phyloP scores from a whole-genome alignment of 2,888 invertebrate genomes.

The Xanthostigma xanthostigma region DNA sequence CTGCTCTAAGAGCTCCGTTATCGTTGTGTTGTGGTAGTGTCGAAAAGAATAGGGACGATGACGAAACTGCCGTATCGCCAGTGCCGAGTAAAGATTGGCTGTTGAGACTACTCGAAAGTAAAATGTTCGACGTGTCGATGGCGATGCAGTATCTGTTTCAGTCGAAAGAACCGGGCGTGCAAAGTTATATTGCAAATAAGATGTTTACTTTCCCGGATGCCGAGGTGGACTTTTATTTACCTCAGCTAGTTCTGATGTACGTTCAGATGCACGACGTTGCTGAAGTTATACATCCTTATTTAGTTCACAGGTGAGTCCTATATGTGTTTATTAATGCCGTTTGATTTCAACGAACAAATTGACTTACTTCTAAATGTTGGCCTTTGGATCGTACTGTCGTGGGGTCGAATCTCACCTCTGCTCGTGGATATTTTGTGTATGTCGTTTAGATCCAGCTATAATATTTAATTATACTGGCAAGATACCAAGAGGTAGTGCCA shows the following conservation, averaged over 20 bases:
- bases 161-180: conserved; percentile 95
- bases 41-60: conserved; percentile 5
- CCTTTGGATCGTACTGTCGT: too few relatives aligned
- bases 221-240: conserved; percentile 95
- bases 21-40: conserved; percentile 26
- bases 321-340: not conserved
- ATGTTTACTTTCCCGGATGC: conserved; percentile 86
- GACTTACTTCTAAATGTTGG: too few relatives aligned
- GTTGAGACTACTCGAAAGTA: conserved; percentile 88
- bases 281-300: conserved; percentile 76
- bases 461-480: too few relatives aligned
- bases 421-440: too few relatives aligned
- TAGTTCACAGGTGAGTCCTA: conserved; percentile 52
- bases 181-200: conserved; percentile 94
- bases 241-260: conserved; percentile 96
- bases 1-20: conserved; percentile 20
- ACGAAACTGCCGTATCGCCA: conserved; percentile 8
- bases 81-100: conserved; percentile 46
- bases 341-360: too few relatives aligned
- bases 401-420: too few relatives aligned
- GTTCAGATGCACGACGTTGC: conserved; percentile 96
- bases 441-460: too few relatives aligned
- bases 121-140: conserved; percentile 95
- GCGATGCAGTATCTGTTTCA: conserved; percentile 96
- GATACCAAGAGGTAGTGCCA: too few relatives aligned